Conservation (phyloP, 2,113 vertebrate species). For the Psettodes erumei region DNA sequence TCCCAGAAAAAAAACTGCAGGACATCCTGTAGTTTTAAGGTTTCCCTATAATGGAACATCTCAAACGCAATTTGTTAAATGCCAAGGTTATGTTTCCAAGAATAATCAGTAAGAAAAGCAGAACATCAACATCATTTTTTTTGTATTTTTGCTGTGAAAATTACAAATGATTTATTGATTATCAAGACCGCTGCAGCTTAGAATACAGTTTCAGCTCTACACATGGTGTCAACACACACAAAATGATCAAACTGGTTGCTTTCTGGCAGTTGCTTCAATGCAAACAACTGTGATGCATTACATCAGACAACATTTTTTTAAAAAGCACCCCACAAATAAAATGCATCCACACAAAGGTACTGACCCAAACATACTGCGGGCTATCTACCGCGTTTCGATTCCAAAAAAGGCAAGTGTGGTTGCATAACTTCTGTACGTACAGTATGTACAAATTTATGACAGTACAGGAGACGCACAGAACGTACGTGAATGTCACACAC, state of each 20-base stretch:
- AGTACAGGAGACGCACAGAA: slow-evolving; percentile 1
- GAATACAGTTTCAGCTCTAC: background rate
- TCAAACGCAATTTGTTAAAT: background rate
- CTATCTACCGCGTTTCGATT: slow-evolving; percentile 32
- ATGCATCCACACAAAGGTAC: background rate
- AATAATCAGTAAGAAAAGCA: background rate
- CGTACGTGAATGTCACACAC: slow-evolving; percentile 17
- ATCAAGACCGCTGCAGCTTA: background rate
- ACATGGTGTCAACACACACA: background rate
- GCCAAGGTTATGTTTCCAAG: background rate
- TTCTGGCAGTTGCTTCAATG: too few species aligned
- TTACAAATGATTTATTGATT: background rate
- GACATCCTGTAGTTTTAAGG: background rate
- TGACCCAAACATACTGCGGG: slow-evolving; percentile 13
- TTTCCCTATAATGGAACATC: background rate
- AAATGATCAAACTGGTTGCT: background rate
- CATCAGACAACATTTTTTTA: background rate
- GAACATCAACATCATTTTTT: too few species aligned
- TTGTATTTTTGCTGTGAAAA: background rate
- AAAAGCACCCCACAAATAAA: background rate
- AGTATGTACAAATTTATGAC: slow-evolving; percentile 33
- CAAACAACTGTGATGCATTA: background rate
- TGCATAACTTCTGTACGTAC: slow-evolving; percentile 16
- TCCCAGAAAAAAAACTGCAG: background rate
- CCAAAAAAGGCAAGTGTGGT: slow-evolving; percentile 20